Evolutionary conservation across 2,113 vertebrate species (phyloP), one percentile per base, ranked within the genome.

Genomic region (Epinephelus cyanopodus): DNA sequence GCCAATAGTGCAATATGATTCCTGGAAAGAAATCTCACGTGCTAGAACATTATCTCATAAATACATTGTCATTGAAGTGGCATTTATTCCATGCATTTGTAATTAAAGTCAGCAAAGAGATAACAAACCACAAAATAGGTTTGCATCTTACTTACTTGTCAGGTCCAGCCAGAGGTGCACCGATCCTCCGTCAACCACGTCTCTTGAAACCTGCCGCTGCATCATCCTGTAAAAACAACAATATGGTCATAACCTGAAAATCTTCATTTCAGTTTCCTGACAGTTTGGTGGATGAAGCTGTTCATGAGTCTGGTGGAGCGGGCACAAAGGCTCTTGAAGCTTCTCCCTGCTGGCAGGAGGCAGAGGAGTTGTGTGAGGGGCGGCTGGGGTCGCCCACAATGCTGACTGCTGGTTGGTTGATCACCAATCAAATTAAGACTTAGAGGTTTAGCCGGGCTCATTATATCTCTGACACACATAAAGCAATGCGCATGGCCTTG

Each of bases 151-250:
- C 87, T 91, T 81, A 96, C 96, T 96, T 3, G 96, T 96, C 63
- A 93, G 84, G 83, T 96, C 96, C 73, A 96, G 89, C 96, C 96
- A 96, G 23, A 96, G 91, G 57, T 95, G 96, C 1, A 95, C 85
- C 0, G 95, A 96, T 48, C 95, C 96, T 19, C 95, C 95, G 1
- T 96, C 93, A 0, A 95, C 84, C 13, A 95, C 75, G 1, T 95
- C 94, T 67, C 21, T 77, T 2, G 95, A 88, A 50, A 94, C 94
- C 23, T 90, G 87, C 6, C 92, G 86, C 82, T 95, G 82, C 0
- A 93, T 0, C 84, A 93, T 89, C 90, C 96, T 96, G 79, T 12
- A 76, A 71, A 86, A 77, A 0, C 3, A 58, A 19, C 27, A 6
- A 67, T 11, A 75, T 3, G 52, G n/a, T 67, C 33, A 60, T 4